Base-by-base conservation (phyloP, 2,113 vertebrate genomes). In the Ochotona curzoniae region DNA sequence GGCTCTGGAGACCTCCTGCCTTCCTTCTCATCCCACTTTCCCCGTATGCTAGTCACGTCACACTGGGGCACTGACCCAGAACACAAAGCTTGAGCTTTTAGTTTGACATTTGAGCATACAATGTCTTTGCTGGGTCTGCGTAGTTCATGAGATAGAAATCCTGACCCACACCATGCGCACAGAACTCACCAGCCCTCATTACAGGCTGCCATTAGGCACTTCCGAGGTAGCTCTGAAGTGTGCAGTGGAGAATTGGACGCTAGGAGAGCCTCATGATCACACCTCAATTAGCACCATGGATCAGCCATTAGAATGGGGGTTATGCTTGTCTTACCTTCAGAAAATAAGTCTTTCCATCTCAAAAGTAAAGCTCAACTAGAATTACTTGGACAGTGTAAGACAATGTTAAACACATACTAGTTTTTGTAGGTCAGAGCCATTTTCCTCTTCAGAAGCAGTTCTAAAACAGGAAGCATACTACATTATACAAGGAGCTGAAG, bases 31-130 rank as follows among this genome's bases (percentile, higher is more conserved):
- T 13, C 28, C n/a, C 6, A 20, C 44, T 47, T 30, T 57, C 57
- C 71, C 2, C 47, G n/a, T n/a, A 30, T 26, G 2, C 15, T 57
- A 32, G 23, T 38, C 15, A 1, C 10, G 47, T 66, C 51, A 83
- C 67, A 23, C 0, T 75, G 73, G 35, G 28, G 51, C 51, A 79
- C 28, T 23, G 38, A 25, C 47, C 83, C 30, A 26, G 14, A 5
- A 80, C 61, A 73, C 26, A 75, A 61, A 86, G 38, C 14, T 78
- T 89, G 76, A 73, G 76, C 8, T 73, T 74, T 69, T 80, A 61
- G 81, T 57, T 25, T 86, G 87, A 60, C 4, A 78, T 91, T 88
- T 79, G 32, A 71, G n/a, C 87, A 86, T 86, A 80, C 69, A 51
- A 20, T 32, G 54, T 30, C 20, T 13, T 18, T 61, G 14, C 82